Percentiles rank a stretch among this genome's conserved stretches.
Evolutionary conservation across 2,888 invertebrate species (phyloP).

Genomic region (Cremastobaeus sp.): DNA sequence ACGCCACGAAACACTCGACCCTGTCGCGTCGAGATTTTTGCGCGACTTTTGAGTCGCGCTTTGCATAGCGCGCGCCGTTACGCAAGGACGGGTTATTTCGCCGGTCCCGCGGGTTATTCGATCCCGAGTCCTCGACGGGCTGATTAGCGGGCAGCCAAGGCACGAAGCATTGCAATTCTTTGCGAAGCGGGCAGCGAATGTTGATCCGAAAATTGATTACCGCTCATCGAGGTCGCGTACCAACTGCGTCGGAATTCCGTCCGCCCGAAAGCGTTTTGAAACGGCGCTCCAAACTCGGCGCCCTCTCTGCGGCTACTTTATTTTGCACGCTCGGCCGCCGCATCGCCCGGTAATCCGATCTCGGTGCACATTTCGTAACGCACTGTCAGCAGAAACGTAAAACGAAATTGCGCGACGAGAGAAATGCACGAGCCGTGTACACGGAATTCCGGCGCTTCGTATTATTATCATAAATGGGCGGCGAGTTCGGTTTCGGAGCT

Average conservation of each 20-base stretch:
- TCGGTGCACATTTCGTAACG: conserved; percentile 32
- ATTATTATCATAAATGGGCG: too few relatives aligned
- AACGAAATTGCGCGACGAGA: conserved; percentile 18
- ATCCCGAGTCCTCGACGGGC: too few relatives aligned
- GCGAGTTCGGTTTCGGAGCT: too few relatives aligned
- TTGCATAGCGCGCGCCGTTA: conserved; percentile 10
- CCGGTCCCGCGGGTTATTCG: not conserved
- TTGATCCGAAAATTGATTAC: not conserved
- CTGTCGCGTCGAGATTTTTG: conserved; percentile 5
- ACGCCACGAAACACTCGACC: conserved; percentile 13
- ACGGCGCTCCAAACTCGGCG: conserved; percentile 3
- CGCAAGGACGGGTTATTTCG: conserved; percentile 14
- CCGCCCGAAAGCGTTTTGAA: not conserved
- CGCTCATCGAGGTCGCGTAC: not conserved
- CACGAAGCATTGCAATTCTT: too few relatives aligned
- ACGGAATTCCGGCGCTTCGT: too few relatives aligned
- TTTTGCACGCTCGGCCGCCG: conserved; percentile 24
- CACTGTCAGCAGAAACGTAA: conserved; percentile 31
- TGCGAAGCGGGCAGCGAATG: too few relatives aligned
- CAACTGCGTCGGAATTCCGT: too few relatives aligned
- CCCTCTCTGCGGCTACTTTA: conserved; percentile 30
- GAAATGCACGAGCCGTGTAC: too few relatives aligned
- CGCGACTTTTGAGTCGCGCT: conserved; percentile 17
- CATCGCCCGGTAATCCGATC: conserved; percentile 37
- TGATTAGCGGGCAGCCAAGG: too few relatives aligned